A percentile compares a stretch with the other conserved stretches of the same genome.
phyloP scores from a whole-genome alignment of 2,888 invertebrate species.

The Campopleginae sp. region DNA sequence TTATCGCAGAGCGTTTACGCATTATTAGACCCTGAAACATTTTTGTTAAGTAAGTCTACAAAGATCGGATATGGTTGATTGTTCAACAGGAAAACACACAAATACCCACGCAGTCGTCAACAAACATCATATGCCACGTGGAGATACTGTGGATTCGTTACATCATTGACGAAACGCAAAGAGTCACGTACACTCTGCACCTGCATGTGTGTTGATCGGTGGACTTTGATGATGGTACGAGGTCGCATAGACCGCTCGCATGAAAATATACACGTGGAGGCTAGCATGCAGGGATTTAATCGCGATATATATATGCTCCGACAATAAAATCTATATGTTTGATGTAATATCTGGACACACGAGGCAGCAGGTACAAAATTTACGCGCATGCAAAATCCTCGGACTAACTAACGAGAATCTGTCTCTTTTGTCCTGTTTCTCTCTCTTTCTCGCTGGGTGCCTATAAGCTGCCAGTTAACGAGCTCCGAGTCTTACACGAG shows the following conservation, averaged over 20 bases:
- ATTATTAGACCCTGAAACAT: slow-evolving; percentile 76
- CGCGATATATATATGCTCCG: not conserved
- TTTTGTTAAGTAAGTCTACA: slow-evolving; percentile 72
- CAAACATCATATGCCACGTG: slow-evolving; percentile 3
- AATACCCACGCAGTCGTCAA: slow-evolving; percentile 10
- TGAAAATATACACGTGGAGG: slow-evolving; percentile 72
- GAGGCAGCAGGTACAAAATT: slow-evolving; percentile 19
- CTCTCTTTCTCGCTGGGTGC: slow-evolving; percentile 68
- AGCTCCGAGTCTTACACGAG: slow-evolving; percentile 78
- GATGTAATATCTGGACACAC: not conserved
- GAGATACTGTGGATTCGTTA: not conserved
- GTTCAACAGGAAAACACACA: slow-evolving; percentile 46
- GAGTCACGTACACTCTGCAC: slow-evolving; percentile 59
- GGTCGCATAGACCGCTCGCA: slow-evolving; percentile 40
- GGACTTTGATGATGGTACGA: slow-evolving; percentile 4
- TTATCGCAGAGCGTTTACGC: slow-evolving; percentile 29
- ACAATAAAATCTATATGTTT: not conserved
- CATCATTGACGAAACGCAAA: slow-evolving; percentile 60
- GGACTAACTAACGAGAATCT: slow-evolving; percentile 78
- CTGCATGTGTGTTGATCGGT: slow-evolving; percentile 66
- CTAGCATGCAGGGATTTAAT: slow-evolving; percentile 67
- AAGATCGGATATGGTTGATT: slow-evolving; percentile 72
- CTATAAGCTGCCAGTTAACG: slow-evolving; percentile 83
- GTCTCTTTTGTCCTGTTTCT: slow-evolving; percentile 43
- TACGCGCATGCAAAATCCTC: slow-evolving; percentile 23